Evolutionary conservation across 2,888 invertebrate genomes (phyloP), one percentile per base, ranked within the genome.

Genomic region (Stenodema calcarata): DNA sequence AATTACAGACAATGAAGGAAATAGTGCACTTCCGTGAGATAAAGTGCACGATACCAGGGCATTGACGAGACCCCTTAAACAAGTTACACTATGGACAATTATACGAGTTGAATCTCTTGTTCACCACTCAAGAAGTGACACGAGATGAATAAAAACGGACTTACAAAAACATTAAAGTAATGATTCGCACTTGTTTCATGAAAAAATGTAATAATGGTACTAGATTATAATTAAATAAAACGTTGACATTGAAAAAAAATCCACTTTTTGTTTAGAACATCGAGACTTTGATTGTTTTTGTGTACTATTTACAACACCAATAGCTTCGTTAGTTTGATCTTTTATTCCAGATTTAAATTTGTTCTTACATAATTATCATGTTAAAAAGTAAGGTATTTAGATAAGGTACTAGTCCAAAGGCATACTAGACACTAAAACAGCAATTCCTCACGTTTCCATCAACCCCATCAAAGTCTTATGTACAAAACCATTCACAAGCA

Each of bases 241-340:
- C 23, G 23, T 62, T 62, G 23, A 35, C n/a, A 11, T 62, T 62
- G 23, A 84, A 41, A 41, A 84, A 75, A 84, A n/a, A n/a, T n/a
- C n/a, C n/a, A 28, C 44, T 47, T 6, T 4, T 47, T 30, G n/a
- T 84, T 83, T 44, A 82, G 69, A 82, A 69, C 82, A 82, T 82
- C 54, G 30, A 82, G 82, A 82, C 82, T 35, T 69, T 41, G 82
- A 82, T 82, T 81, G 54, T 81, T 81, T 50, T 41, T 44, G 73
- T 70, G 86, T 62, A 62, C 78, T 87, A 87, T 87, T 50, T 87
- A 87, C 87, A 87, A 87, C 87, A 86, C 70, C 86, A 86, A 87
- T 86, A 87, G 86, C 83, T 86, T 87, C 50, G 35, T 70, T n/a
- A 42, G 23, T 62, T 35, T 70, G 54, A n/a, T 18, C 23, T 30